Conservation (phyloP, 35 echinoderm and acorn worm species). For the Amphiura filiformis region DNA sequence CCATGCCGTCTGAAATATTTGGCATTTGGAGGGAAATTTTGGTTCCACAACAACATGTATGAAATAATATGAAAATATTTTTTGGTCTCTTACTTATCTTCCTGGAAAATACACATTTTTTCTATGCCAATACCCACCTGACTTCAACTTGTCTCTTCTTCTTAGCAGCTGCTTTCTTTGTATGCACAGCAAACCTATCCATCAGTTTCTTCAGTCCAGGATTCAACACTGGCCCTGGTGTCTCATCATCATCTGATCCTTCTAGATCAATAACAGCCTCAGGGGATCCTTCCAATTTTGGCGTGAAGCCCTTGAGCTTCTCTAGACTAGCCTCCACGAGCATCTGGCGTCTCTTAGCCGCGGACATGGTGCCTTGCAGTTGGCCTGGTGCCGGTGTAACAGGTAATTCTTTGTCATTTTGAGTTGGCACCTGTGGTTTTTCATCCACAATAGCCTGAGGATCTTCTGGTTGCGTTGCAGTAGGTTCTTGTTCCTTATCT, state of each 20-base stretch:
- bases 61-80: too few relatives aligned
- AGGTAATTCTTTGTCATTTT: background rate
- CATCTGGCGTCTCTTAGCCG: conserved; percentile 39
- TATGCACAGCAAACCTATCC: conserved; percentile 81
- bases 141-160: conserved; percentile 72
- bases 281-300: conserved; percentile 46
- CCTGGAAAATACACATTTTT: too few relatives aligned
- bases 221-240: conserved; percentile 4
- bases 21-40: too few relatives aligned
- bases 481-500: too few relatives aligned
- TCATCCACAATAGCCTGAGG: background rate
- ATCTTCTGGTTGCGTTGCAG: background rate
- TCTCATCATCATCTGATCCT: conserved; percentile 21
- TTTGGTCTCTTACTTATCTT: too few relatives aligned
- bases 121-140: conserved; percentile 82
- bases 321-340: conserved; percentile 62
- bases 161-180: conserved; percentile 43
- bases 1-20: too few relatives aligned
- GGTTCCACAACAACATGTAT: too few relatives aligned
- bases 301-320: conserved; percentile 60
- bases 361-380: background rate
- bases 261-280: conserved; percentile 63
- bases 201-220: conserved; percentile 68
- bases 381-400: background rate
- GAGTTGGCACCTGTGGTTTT: background rate